phyloP scores from a whole-genome alignment of 2,888 invertebrate species.

The Ochropacha duplaris region DNA sequence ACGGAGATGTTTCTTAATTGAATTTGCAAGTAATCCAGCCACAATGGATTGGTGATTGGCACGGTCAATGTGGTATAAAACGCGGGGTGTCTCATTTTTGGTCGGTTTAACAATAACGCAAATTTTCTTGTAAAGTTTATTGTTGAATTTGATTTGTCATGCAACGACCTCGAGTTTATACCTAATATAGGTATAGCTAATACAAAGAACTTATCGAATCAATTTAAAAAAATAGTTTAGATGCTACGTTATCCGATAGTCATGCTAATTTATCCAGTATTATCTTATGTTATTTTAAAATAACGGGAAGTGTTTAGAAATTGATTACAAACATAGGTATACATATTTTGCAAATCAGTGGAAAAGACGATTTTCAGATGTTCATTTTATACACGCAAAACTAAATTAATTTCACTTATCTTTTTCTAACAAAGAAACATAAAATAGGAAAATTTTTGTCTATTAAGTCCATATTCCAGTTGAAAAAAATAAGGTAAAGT shows the following conservation, averaged over 20 bases:
- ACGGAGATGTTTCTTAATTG: conserved; percentile 32
- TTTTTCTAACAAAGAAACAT: too few species aligned
- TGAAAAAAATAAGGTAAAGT: neutral
- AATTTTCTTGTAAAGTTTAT: conserved; percentile 48
- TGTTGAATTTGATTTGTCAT: conserved; percentile 43
- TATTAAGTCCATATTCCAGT: neutral
- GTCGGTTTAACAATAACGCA: conserved; percentile 47
- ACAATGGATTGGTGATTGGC: conserved; percentile 68
- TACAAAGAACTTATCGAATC: neutral
- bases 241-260: too few species aligned
- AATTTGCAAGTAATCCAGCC: conserved; percentile 73
- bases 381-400: too few species aligned
- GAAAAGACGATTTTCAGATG: too few species aligned
- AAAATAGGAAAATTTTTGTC: too few species aligned
- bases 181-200: neutral
- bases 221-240: neutral
- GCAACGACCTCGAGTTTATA: conserved; percentile 10
- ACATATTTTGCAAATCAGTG: too few species aligned
- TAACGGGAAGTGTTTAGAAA: too few species aligned
- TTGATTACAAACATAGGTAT: too few species aligned
- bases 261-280: neutral
- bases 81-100: conserved; percentile 30
- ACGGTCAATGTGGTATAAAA: conserved; percentile 36
- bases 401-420: too few species aligned
- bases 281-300: too few species aligned